Percentiles rank a stretch among this genome's conserved stretches.
Evolutionary conservation across 2,888 invertebrate species (phyloP).

Genomic region (Nycteola revayana): DNA sequence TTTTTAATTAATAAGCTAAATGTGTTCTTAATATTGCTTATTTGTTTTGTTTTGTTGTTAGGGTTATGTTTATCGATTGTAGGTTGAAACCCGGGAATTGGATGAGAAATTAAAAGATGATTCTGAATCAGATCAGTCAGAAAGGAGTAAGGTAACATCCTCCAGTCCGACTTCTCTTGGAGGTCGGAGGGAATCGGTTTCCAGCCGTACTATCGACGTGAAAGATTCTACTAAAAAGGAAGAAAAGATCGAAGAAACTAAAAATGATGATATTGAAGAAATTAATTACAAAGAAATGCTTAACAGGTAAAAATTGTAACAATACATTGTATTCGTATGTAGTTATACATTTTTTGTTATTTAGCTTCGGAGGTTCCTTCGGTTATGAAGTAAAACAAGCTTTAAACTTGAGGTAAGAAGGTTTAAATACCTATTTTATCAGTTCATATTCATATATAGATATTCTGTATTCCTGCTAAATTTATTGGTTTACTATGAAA

Average conservation of each 20-base stretch:
- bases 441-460: too few species aligned
- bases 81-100: conserved; percentile 81
- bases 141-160: conserved; percentile 81
- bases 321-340: too few species aligned
- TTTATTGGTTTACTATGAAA: too few species aligned
- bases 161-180: conserved; percentile 80
- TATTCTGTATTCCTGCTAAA: too few species aligned
- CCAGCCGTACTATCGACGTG: conserved; percentile 66
- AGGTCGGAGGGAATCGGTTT: conserved; percentile 77
- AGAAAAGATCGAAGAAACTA: conserved; percentile 75
- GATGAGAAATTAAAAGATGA: conserved; percentile 87
- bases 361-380: too few species aligned
- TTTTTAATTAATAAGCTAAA: neutral
- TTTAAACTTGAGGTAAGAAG: too few species aligned
- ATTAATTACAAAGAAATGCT: conserved; percentile 44
- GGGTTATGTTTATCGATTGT: conserved; percentile 83
- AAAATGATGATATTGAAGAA: conserved; percentile 86
- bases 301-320: conserved; percentile 28
- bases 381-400: too few species aligned
- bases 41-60: conserved; percentile 28
- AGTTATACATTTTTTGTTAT: too few species aligned
- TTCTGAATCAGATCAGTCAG: conserved; percentile 83
- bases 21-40: conserved; percentile 2
- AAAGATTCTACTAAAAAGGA: conserved; percentile 71
- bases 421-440: too few species aligned